These are phyloP conservation scores for Ornithorhynchus anatinus DNA, from an alignment of 2,113 vertebrate species.

Conservation along the genomic window DNA sequence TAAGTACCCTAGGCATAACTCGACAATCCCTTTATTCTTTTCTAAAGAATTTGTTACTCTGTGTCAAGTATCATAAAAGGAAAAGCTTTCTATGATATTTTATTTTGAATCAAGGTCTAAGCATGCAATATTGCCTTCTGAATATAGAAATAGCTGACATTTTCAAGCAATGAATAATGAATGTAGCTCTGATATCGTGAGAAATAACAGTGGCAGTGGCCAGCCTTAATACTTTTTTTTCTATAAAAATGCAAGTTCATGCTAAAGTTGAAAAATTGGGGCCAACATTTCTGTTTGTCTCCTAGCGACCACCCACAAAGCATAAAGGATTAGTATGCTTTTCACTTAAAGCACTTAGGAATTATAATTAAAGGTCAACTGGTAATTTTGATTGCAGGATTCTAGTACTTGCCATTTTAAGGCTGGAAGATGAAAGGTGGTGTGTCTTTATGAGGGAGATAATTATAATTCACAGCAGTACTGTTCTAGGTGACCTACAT, in stretches of 20 bases:
- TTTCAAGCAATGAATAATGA: slow-evolving; percentile 5
- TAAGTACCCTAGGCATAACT: slow-evolving; percentile 15
- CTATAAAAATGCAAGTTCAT: background rate
- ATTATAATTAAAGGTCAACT: background rate
- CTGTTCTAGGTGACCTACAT: background rate
- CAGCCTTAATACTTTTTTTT: background rate
- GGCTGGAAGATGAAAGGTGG: background rate
- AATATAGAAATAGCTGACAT: slow-evolving; percentile 3
- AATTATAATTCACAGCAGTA: background rate
- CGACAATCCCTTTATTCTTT: slow-evolving; percentile 34
- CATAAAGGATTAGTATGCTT: background rate
- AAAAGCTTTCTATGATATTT: slow-evolving; percentile 8
- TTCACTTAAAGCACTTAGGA: background rate
- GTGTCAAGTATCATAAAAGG: background rate
- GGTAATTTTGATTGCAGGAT: background rate
- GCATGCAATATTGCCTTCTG: slow-evolving; percentile 16
- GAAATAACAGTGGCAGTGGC: slow-evolving; percentile 3
- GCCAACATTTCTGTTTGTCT: slow-evolving; percentile 3
- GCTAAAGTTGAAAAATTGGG: background rate
- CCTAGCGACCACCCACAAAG: background rate
- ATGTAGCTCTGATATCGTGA: slow-evolving; percentile 4
- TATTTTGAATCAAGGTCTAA: slow-evolving; percentile 31
- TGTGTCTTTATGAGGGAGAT: background rate
- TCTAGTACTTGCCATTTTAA: background rate
- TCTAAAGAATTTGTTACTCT: slow-evolving; percentile 3